Evolutionary conservation across 2,797 vertebrate species (phyloP).

Genomic region (Sebastes trivittatus): DNA sequence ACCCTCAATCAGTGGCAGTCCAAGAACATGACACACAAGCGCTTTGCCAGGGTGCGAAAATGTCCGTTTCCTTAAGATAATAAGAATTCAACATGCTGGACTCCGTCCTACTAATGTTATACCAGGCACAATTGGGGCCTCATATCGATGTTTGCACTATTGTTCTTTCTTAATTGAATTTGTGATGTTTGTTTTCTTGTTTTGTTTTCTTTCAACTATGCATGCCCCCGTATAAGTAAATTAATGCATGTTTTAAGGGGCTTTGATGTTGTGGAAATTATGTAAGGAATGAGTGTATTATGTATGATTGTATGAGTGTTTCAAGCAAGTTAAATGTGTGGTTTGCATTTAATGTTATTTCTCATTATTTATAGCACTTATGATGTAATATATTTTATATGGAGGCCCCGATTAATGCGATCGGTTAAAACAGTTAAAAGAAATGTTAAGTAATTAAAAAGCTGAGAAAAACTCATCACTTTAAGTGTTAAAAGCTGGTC

Average conservation of each 20-base stretch:
- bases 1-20: slow-evolving; percentile 76
- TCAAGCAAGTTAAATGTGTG: neutral
- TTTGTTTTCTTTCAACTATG: neutral
- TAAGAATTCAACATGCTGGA: neutral
- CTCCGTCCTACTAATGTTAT: neutral
- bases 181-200: neutral
- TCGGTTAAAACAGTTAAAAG: too few relatives aligned
- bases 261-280: neutral
- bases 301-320: neutral
- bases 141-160: neutral
- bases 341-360: neutral
- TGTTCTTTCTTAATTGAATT: neutral
- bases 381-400: too few relatives aligned
- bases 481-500: too few relatives aligned
- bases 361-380: too few relatives aligned
- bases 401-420: too few relatives aligned
- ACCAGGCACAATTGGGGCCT: neutral
- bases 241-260: slow-evolving; percentile 12
- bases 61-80: neutral
- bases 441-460: too few relatives aligned
- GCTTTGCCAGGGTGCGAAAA: slow-evolving; percentile 77
- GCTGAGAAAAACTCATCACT: too few relatives aligned
- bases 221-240: neutral
- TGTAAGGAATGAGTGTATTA: neutral
- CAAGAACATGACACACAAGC: slow-evolving; percentile 31